Evolutionary conservation across 2,797 vertebrate species (phyloP).

Genomic region (Dallia pectoralis): DNA sequence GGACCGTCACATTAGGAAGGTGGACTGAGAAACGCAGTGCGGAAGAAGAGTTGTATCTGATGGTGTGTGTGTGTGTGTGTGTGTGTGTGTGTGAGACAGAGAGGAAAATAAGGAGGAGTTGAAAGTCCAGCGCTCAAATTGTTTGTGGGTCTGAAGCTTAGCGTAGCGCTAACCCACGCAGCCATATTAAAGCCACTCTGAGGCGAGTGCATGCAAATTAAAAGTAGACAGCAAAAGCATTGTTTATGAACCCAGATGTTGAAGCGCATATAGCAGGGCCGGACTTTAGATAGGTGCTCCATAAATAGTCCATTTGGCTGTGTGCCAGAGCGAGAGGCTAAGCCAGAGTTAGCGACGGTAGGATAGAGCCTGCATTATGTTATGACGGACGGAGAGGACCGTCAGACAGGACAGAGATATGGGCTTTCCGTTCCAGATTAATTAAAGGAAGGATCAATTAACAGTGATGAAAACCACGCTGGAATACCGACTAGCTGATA

Average conservation of each 20-base stretch:
- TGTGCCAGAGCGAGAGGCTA: constrained; percentile 63
- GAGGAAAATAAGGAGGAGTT: constrained; percentile 22
- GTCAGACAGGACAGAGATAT: constrained; percentile 75
- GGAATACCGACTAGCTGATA: constrained; percentile 76
- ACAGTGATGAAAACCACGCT: constrained; percentile 78
- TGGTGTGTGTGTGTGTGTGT: neutral
- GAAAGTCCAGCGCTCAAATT: constrained; percentile 53
- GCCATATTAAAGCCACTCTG: constrained; percentile 65
- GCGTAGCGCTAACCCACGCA: constrained; percentile 69
- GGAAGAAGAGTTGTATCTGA: neutral
- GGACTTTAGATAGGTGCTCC: constrained; percentile 62
- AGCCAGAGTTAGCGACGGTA: constrained; percentile 58
- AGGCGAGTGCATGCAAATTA: constrained; percentile 72
- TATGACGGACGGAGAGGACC: constrained; percentile 75
- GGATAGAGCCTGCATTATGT: constrained; percentile 70
- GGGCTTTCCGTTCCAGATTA: constrained; percentile 79
- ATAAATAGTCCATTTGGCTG: constrained; percentile 73
- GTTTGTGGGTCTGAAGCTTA: constrained; percentile 53
- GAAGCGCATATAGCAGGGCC: constrained; percentile 54
- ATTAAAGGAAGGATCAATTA: constrained; percentile 87
- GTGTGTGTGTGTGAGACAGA: constrained; percentile 13
- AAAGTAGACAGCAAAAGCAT: constrained; percentile 60
- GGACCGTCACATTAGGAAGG: constrained; percentile 35
- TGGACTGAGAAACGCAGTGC: constrained; percentile 48
- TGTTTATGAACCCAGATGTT: constrained; percentile 70